Percentiles rank a stretch among this genome's conserved stretches.
These are phyloP conservation scores for Meliscaeva auricollis DNA, from an alignment of 2,888 invertebrate genomes.

Conservation along the genomic window DNA sequence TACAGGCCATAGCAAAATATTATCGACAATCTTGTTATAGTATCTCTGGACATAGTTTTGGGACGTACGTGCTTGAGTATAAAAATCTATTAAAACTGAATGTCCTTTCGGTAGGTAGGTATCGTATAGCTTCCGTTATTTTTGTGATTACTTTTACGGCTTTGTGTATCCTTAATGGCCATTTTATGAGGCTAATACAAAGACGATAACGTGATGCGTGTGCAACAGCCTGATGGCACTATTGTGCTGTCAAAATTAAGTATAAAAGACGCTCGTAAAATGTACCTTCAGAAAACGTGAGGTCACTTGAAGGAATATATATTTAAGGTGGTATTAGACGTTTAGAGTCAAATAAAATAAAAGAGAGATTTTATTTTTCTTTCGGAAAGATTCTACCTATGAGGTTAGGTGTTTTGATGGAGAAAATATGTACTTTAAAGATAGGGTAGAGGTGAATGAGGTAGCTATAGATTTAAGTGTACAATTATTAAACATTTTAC, in stretches of 20 bases:
- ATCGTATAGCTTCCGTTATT: constrained; percentile 32
- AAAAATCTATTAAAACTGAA: constrained; percentile 21
- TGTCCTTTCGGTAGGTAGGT: constrained; percentile 5
- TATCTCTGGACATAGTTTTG: neutral
- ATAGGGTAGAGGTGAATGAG: too few species aligned
- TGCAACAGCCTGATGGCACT: constrained; percentile 29
- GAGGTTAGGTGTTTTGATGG: neutral
- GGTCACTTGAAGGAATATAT: constrained; percentile 27
- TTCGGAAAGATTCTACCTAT: neutral
- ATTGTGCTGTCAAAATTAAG: constrained; percentile 41
- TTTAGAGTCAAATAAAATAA: constrained; percentile 1
- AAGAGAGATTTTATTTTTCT: neutral
- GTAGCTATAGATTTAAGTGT: too few species aligned
- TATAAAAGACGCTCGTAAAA: constrained; percentile 49
- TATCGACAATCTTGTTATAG: neutral
- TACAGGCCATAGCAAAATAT: too few species aligned
- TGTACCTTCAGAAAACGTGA: constrained; percentile 22
- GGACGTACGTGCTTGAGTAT: constrained; percentile 20
- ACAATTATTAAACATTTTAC: too few species aligned
- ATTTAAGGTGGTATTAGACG: constrained; percentile 13
- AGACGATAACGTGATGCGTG: constrained; percentile 36
- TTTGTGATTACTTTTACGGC: constrained; percentile 65
- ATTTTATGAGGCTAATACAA: constrained; percentile 63
- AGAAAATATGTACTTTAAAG: too few species aligned
- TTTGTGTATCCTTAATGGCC: constrained; percentile 50